Conservation (phyloP, 1,140 invertebrate genomes). For the Coenobita brevimanus region DNA sequence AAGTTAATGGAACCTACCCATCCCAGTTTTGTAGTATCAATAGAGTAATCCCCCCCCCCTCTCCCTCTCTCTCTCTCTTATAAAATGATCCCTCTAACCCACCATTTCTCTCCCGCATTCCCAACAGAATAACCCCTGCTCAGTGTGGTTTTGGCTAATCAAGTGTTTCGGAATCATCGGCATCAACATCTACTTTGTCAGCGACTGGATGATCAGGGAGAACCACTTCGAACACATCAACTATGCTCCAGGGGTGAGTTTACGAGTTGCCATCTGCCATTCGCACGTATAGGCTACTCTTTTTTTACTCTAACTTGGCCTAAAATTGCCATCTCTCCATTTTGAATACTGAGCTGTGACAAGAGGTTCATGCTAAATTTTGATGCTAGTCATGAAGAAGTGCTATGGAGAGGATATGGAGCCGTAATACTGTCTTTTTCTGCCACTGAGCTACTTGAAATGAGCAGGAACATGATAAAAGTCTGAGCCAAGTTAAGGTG, state of each 20-base stretch:
- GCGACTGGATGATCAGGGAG: constrained; percentile 20
- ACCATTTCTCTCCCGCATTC: neutral
- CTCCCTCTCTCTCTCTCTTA: neutral
- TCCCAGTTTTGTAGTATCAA: too few species aligned
- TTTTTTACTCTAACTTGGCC: too few species aligned
- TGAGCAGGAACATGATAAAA: too few species aligned
- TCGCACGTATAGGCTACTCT: neutral
- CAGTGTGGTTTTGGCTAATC: constrained; percentile 43
- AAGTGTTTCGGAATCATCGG: constrained; percentile 40
- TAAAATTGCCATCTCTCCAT: too few species aligned
- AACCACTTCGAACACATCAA: constrained; percentile 19
- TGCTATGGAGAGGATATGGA: too few species aligned
- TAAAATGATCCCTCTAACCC: neutral
- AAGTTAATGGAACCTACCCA: too few species aligned
- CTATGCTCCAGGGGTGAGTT: neutral
- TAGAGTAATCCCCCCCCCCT: neutral
- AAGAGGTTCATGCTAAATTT: too few species aligned
- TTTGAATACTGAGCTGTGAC: too few species aligned
- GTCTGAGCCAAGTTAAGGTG: too few species aligned
- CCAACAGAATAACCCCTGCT: constrained; percentile 43
- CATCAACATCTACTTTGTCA: constrained; percentile 53
- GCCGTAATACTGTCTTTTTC: too few species aligned
- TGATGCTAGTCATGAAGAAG: too few species aligned
- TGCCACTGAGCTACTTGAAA: too few species aligned
- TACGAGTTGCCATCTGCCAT: neutral